Percentiles rank a stretch among this genome's conserved stretches.
These are phyloP conservation scores for Drosophila mayri DNA, from an alignment of 1,140 invertebrate species.

Conservation along the genomic window DNA sequence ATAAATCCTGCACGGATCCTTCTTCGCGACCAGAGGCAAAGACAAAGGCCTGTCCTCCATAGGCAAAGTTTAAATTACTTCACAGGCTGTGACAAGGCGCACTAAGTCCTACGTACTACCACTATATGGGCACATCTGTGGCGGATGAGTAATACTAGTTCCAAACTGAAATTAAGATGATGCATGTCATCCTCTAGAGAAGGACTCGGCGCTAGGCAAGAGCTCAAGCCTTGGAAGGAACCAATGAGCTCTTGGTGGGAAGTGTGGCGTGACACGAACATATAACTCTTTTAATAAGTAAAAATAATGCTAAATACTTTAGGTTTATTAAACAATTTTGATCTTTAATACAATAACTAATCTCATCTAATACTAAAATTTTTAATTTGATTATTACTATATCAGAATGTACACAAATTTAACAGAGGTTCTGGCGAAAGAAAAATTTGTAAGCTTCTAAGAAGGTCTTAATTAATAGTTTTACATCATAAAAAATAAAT, in stretches of 20 bases:
- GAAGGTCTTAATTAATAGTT: too few species aligned
- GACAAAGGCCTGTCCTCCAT: conserved; percentile 40
- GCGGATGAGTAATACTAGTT: conserved; percentile 59
- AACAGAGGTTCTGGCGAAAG: too few species aligned
- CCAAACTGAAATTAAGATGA: conserved; percentile 62
- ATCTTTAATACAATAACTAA: too few species aligned
- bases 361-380: too few species aligned
- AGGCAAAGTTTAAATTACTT: conserved; percentile 81
- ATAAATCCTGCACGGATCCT: conserved; percentile 60
- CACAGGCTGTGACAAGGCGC: conserved; percentile 62
- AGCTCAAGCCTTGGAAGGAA: neutral
- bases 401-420: too few species aligned
- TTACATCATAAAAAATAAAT: too few species aligned
- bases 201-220: conserved; percentile 8
- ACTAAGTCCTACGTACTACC: conserved; percentile 5
- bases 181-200: conserved; percentile 42
- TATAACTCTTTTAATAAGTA: neutral
- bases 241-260: too few species aligned
- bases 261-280: conserved; percentile 7
- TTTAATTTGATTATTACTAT: too few species aligned
- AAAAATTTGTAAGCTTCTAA: too few species aligned
- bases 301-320: neutral
- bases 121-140: conserved; percentile 59
- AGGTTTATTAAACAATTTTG: too few species aligned
- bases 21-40: conserved; percentile 23